Evolutionary conservation across 2,888 invertebrate species (phyloP), one percentile per base, ranked within the genome.

Genomic region (Morpho helenor): DNA sequence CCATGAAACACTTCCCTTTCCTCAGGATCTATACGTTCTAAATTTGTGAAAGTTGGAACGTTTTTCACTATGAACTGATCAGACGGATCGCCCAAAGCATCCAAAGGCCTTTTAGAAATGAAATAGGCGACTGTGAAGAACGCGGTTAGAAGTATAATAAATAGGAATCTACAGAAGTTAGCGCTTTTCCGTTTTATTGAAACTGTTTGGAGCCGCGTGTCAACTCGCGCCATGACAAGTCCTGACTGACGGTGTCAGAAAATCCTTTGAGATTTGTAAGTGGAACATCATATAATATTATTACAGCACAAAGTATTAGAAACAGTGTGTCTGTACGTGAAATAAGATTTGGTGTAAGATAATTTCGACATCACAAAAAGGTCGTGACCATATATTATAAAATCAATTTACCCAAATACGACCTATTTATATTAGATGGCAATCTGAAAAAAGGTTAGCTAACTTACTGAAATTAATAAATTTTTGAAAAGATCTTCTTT

Each of bases 1-100:
- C 93, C 94, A 66, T 92, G 87, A 71, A 93, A 91, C 0, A 94
- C 82, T 50, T 93, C 92, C 55, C 92, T 82, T 60, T 93, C 93
- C 58, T 93, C 93, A 10, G 91, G 80, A 65, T 92, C 84, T 3
- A 82, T 72, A 8, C 74, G 71, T 68, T 91, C 91, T 42, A 85
- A 74, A 41, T 74, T 78, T 2, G 79, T 82, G 64, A 86, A 90
- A 7, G 75, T 66, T 2, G 89, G 88, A n/a, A 87, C 77, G 48
- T 75, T 81, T 67, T 79, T 83, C 40, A 84, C 73, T 9, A 77
- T 73, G 60, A 77, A 84, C 60, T 85, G 80, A 64, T 85, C 84
- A 0, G 85, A 82, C 0, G 84, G 80, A 65, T 88, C 84, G 2
- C 78, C 84, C 63, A 84, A 69, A 48, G 71, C 71, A 22, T 80